A percentile compares a stretch with the other conserved stretches of the same genome.
Evolutionary conservation across 2,888 invertebrate genomes (phyloP).

Genomic region (Andrena bicolor): DNA sequence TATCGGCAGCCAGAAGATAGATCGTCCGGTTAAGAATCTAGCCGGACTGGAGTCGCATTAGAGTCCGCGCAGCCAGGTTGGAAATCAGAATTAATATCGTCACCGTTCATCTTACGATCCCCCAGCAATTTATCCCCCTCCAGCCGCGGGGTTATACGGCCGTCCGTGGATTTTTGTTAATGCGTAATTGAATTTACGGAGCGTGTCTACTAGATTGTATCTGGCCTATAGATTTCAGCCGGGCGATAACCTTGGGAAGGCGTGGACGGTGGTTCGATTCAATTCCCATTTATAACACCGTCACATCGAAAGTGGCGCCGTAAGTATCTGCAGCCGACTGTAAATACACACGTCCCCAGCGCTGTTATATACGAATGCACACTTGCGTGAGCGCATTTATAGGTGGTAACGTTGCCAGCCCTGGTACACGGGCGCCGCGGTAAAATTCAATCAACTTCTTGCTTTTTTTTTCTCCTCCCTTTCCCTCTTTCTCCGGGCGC

Average conservation of each 20-base stretch:
- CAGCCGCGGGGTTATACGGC: slow-evolving; percentile 48
- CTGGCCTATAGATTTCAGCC: slow-evolving; percentile 76
- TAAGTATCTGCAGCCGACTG: slow-evolving; percentile 72
- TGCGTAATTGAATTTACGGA: slow-evolving; percentile 82
- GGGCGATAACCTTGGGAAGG: slow-evolving; percentile 78
- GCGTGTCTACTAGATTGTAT: slow-evolving; percentile 80
- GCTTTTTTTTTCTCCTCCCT: slow-evolving; percentile 63
- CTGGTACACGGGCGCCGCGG: slow-evolving; percentile 63
- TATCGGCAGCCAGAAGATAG: background rate
- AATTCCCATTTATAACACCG: slow-evolving; percentile 80
- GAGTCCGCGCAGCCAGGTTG: slow-evolving; percentile 43
- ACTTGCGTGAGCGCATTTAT: slow-evolving; percentile 35
- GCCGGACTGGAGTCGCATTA: slow-evolving; percentile 43
- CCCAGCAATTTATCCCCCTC: slow-evolving; percentile 58
- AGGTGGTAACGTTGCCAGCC: slow-evolving; percentile 26
- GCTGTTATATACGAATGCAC: slow-evolving; percentile 44
- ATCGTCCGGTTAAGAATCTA: slow-evolving; percentile 35
- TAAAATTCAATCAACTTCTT: slow-evolving; percentile 77
- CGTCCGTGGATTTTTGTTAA: slow-evolving; percentile 77
- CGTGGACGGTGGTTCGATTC: slow-evolving; percentile 79
- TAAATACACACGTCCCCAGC: slow-evolving; percentile 65
- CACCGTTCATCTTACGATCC: slow-evolving; percentile 69
- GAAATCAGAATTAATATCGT: slow-evolving; percentile 69
- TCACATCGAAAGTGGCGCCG: slow-evolving; percentile 75
- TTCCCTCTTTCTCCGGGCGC: slow-evolving; percentile 17